Evolutionary conservation across 2,113 vertebrate species (phyloP).

Genomic region (Myotis yumanensis): DNA sequence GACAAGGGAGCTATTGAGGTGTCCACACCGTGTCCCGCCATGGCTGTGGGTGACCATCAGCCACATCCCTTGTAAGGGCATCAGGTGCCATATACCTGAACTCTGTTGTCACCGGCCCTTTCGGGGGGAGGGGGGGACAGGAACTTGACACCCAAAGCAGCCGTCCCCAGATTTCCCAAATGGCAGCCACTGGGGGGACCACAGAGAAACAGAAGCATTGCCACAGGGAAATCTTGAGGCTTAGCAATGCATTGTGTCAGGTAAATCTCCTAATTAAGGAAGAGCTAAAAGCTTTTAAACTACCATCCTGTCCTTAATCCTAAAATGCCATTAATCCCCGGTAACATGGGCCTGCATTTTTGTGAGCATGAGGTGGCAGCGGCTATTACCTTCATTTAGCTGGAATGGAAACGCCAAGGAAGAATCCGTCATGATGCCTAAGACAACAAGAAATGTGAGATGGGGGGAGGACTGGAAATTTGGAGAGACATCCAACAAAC

Average conservation of each 20-base stretch:
- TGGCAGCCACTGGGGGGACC: background rate
- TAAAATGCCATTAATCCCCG: constrained; percentile 56
- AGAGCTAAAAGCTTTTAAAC: constrained; percentile 23
- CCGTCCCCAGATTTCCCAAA: constrained; percentile 37
- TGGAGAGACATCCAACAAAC: background rate
- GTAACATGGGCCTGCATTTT: constrained; percentile 9
- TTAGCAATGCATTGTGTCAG: background rate
- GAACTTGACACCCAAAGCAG: background rate
- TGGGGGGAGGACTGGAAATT: background rate
- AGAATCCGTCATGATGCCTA: background rate
- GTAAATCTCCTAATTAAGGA: constrained; percentile 36
- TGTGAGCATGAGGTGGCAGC: constrained; percentile 30
- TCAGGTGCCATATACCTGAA: background rate
- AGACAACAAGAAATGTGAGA: constrained; percentile 21
- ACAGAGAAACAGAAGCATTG: constrained; percentile 14
- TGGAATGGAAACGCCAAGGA: background rate
- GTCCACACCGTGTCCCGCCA: rapidly evolving
- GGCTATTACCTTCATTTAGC: constrained; percentile 54
- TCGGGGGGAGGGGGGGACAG: background rate
- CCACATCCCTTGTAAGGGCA: background rate
- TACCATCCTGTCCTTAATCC: constrained; percentile 48
- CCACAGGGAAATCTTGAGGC: background rate
- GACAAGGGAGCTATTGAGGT: background rate
- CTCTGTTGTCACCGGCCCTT: background rate
- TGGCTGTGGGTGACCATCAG: background rate